phyloP scores from a whole-genome alignment of 2,888 invertebrate genomes.

The Minunthozetes semirufus region DNA sequence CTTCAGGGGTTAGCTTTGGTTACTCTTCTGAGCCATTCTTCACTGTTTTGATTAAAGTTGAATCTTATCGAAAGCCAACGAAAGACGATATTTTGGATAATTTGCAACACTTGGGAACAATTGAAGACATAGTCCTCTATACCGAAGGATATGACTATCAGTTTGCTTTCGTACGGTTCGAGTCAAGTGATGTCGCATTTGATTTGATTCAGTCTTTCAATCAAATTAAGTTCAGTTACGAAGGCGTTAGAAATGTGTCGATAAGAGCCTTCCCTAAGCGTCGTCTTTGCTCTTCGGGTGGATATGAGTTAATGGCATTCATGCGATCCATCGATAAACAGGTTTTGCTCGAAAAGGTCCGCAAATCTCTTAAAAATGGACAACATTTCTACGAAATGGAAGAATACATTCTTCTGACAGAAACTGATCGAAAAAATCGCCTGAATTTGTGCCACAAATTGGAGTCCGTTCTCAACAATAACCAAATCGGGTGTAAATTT shows the following conservation, averaged over 20 bases:
- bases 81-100: not conserved
- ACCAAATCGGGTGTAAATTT: not conserved
- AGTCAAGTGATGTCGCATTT: not conserved
- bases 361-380: not conserved
- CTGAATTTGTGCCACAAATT: slow-evolving; percentile 42
- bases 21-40: not conserved
- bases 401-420: not conserved
- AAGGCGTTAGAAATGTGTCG: not conserved
- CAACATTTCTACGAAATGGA: not conserved
- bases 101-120: not conserved
- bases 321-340: not conserved
- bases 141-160: not conserved
- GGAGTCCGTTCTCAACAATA: slow-evolving; percentile 1
- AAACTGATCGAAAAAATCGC: not conserved
- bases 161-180: not conserved
- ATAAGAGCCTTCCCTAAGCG: not conserved
- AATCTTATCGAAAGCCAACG: not conserved
- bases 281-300: not conserved
- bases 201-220: not conserved
- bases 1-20: not conserved
- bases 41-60: not conserved
- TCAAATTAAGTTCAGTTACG: not conserved
- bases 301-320: not conserved
- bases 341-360: not conserved
- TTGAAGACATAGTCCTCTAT: not conserved